Base-by-base conservation (phyloP, 2,113 vertebrate species). In the Oreochromis aureus region DNA sequence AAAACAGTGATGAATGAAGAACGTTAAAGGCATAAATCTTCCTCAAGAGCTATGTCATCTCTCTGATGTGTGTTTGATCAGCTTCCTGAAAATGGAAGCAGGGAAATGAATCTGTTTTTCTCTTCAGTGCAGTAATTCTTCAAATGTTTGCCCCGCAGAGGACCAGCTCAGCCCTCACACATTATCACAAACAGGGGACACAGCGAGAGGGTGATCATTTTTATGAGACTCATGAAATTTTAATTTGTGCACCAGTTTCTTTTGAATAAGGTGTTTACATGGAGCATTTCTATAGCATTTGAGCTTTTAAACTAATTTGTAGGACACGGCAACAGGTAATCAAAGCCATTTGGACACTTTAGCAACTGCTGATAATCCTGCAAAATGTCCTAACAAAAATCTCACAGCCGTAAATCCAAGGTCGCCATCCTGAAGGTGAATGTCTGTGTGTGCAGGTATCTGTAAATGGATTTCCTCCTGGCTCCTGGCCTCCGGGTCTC, bases 391-490 rank as follows among this genome's bases (percentile, higher is more conserved):
- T 22, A 44, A 54, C 80, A 54, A 69, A 1, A 18, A 80, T 56
- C 18, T 27, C 19, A 44, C 2, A 81, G 22, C 54, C 15, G 3
- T 61, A 84, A 88, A 19, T 6, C 83, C 76, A 90, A 93, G 93
- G 93, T 90, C 80, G 32, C n/a, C 7, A 8, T 76, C 10, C 79
- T 89, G 87, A 87, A 88, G 91, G 91, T 92, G 58, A 78, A 41
- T 39, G 15, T 61, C 55, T 79, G 69, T 81, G 82, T 24, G 80
- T 53, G 54, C 79, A 82, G 71, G 71, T 80, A 24, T 92, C 85
- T 89, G 87, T 44, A 80, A 86, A 93, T 90, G 27, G 80, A 91
- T 93, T 93, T 91, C 83, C 76, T 87, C 87, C 82, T 12, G 87
- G 80, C 88, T 58, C 53, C 86, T 92, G 89, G 91, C 92, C 92